phyloP scores from a whole-genome alignment of 2,888 invertebrate species.

The Dascillus cervinus region DNA sequence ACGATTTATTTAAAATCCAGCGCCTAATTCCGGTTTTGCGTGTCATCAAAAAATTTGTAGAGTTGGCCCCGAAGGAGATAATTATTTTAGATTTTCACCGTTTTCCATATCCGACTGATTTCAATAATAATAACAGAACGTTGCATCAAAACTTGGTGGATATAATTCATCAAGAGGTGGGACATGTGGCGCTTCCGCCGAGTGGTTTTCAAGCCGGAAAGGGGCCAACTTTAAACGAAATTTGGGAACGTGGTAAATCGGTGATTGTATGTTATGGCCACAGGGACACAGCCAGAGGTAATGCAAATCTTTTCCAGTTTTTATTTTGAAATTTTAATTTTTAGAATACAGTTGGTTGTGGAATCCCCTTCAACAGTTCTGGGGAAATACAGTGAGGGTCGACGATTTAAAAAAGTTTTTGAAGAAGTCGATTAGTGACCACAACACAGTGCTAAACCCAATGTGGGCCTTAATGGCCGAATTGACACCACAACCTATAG shows the following conservation, averaged over 20 bases:
- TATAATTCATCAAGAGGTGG: conserved; percentile 47
- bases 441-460: conserved; percentile 43
- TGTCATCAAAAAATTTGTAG: conserved; percentile 62
- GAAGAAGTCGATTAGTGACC: conserved; percentile 32
- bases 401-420: conserved; percentile 48
- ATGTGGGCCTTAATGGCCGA: conserved; percentile 66
- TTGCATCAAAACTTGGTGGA: conserved; percentile 46
- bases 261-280: conserved; percentile 54
- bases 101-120: conserved; percentile 52
- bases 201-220: conserved; percentile 39
- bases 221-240: conserved; percentile 51
- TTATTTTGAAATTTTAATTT: conserved; percentile 13
- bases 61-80: conserved; percentile 59
- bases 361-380: conserved; percentile 53
- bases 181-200: conserved; percentile 45
- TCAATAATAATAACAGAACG: conserved; percentile 25
- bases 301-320: conserved; percentile 8
- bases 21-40: conserved; percentile 58
- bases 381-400: conserved; percentile 57
- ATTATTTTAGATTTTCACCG: conserved; percentile 77
- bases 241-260: conserved; percentile 48
- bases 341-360: conserved; percentile 44
- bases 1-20: conserved; percentile 61
- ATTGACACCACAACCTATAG: conserved; percentile 58
- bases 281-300: conserved; percentile 43